A percentile compares a stretch with the other conserved stretches of the same genome.
These are phyloP conservation scores for Bubo blakistoni DNA, from an alignment of 2,113 vertebrate species.

Conservation along the genomic window DNA sequence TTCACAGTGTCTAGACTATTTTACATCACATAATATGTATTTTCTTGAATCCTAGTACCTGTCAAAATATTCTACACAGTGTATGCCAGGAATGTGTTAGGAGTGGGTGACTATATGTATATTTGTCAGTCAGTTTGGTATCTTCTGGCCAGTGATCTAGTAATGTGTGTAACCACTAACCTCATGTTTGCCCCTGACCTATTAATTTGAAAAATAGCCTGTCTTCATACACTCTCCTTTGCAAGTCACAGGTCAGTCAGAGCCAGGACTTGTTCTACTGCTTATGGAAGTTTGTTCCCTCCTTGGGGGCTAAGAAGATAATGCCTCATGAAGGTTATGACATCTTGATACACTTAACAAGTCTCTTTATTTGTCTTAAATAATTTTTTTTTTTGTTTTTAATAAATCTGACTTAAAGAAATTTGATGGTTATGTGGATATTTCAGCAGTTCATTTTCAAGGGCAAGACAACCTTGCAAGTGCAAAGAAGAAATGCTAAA, in stretches of 20 bases:
- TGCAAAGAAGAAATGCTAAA: background rate
- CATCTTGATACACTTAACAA: background rate
- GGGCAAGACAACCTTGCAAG: background rate
- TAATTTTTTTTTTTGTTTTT: background rate
- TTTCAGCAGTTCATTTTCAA: background rate
- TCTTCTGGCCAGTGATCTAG: background rate
- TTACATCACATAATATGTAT: background rate
- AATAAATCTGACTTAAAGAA: background rate
- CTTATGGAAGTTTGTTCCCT: background rate
- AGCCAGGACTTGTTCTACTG: background rate
- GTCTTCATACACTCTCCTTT: background rate
- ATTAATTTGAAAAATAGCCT: background rate
- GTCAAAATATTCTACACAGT: background rate
- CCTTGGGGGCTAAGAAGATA: background rate
- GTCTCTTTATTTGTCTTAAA: background rate
- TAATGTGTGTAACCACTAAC: background rate
- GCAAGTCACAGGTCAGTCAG: background rate
- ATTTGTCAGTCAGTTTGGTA: background rate
- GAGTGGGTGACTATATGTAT: background rate
- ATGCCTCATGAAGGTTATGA: background rate
- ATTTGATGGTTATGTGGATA: background rate
- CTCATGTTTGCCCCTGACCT: background rate
- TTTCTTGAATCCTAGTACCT: background rate
- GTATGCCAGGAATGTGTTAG: background rate
- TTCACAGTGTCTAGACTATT: background rate